These are phyloP conservation scores for Lumbricus terrestris DNA, from an alignment of 2,888 invertebrate species.

Conservation along the genomic window DNA sequence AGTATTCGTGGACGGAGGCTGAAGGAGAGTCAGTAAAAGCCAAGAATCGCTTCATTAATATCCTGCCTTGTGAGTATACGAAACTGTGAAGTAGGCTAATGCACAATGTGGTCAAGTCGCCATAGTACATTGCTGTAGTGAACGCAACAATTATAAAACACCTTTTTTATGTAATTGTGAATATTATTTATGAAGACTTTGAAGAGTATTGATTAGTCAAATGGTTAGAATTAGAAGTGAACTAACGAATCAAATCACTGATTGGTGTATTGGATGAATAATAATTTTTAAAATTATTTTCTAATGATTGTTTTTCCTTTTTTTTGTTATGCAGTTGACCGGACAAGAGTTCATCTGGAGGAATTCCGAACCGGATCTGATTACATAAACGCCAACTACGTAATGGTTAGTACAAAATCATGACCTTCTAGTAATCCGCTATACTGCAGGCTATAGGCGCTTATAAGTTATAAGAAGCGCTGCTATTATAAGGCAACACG, in stretches of 20 bases:
- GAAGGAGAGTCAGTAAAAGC: conserved; percentile 93
- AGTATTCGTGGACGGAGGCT: conserved; percentile 58
- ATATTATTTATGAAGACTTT: no score
- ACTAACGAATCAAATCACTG: no score
- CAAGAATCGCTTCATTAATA: conserved; percentile 95
- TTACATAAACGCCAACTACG: conserved; percentile 76
- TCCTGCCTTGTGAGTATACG: conserved; percentile 78
- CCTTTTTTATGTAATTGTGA: no score
- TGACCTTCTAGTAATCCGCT: background rate
- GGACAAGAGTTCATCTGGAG: conserved; percentile 68
- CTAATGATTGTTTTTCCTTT: background rate
- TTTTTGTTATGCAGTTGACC: conserved; percentile 52
- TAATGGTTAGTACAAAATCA: conserved; percentile 64
- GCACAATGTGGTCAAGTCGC: no score
- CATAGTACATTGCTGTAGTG: no score
- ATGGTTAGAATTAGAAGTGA: no score
- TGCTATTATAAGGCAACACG: background rate
- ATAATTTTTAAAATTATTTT: no score
- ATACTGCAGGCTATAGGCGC: no score
- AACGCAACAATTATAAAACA: no score
- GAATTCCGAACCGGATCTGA: conserved; percentile 66
- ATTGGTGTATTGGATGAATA: background rate
- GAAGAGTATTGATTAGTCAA: no score
- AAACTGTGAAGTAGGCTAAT: background rate
- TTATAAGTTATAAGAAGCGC: background rate